These are phyloP conservation scores for Chelon labrosus DNA, from an alignment of 2,797 vertebrate genomes.

Conservation along the genomic window DNA sequence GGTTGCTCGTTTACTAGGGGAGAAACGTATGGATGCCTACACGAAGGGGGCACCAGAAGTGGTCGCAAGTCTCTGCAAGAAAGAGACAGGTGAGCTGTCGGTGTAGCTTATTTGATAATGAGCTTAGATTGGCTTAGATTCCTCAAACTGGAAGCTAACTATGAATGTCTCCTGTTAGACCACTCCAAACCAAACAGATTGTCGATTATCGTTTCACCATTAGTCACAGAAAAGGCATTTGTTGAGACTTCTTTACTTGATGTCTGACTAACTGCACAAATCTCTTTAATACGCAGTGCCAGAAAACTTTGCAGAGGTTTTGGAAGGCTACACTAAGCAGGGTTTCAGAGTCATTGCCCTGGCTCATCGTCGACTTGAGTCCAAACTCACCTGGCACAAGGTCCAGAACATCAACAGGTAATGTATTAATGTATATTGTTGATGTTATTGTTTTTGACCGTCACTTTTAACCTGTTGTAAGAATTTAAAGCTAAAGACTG, in stretches of 20 bases:
- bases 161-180: background rate
- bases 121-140: background rate
- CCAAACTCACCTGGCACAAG: conserved; percentile 97
- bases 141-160: no score
- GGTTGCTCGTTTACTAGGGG: conserved; percentile 91
- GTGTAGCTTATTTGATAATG: background rate
- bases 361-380: conserved; percentile 94
- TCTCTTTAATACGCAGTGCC: conserved; percentile 85
- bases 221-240: no score
- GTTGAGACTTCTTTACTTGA: background rate
- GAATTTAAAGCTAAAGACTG: background rate
- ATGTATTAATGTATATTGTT: background rate
- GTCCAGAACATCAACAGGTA: conserved; percentile 95
- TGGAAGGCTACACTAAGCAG: conserved; percentile 95
- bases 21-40: conserved; percentile 96
- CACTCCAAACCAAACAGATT: background rate
- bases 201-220: no score
- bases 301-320: conserved; percentile 88
- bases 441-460: background rate
- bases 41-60: conserved; percentile 97
- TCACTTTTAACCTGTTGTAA: background rate
- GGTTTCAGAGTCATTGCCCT: conserved; percentile 97
- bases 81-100: conserved; percentile 88
- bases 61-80: conserved; percentile 93
- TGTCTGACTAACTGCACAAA: background rate